These are phyloP conservation scores for Rhizomys pruinosus DNA, from an alignment of 2,113 vertebrate species.

Conservation along the genomic window DNA sequence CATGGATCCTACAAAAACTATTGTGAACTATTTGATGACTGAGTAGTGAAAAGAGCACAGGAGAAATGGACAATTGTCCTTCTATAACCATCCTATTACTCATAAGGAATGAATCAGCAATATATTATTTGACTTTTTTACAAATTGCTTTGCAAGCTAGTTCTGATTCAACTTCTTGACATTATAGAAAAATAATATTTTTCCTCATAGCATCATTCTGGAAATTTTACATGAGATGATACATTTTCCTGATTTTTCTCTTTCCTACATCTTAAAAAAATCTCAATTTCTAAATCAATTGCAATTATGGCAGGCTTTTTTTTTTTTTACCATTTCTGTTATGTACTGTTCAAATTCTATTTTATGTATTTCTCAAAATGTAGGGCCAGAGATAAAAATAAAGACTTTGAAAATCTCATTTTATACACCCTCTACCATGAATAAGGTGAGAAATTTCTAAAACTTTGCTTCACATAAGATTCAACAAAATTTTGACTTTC, in stretches of 20 bases:
- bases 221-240: not conserved
- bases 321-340: not conserved
- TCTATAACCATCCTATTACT: not conserved
- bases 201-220: not conserved
- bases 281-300: not conserved
- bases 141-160: not conserved
- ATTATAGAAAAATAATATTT: not conserved
- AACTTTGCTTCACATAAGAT: not conserved
- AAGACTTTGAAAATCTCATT: not conserved
- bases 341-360: not conserved
- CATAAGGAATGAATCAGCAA: not conserved
- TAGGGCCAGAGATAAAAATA: not conserved
- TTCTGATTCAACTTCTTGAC: not conserved
- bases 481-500: not conserved
- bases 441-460: not conserved
- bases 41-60: slow-evolving; percentile 8
- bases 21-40: slow-evolving; percentile 44
- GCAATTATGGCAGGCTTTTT: not conserved
- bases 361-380: not conserved
- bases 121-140: not conserved
- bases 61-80: not conserved
- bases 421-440: not conserved
- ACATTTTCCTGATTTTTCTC: not conserved
- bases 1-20: slow-evolving; percentile 22
- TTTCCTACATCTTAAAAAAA: not conserved